Evolutionary conservation across 2,113 vertebrate genomes (phyloP).

Genomic region (Australoheros scitulus): DNA sequence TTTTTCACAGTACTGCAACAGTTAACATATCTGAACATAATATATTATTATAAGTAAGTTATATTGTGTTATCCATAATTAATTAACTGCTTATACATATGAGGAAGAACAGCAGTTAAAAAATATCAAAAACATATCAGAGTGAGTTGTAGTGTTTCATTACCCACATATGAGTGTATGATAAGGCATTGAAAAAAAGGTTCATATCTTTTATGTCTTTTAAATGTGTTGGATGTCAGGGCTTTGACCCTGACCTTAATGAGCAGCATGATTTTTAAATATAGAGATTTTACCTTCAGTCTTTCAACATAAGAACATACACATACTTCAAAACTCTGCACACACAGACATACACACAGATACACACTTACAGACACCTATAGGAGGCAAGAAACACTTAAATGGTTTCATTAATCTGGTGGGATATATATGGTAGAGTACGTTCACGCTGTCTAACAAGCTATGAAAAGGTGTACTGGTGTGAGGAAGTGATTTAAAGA

Average conservation of each 20-base stretch:
- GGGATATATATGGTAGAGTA: background rate
- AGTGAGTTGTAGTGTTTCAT: conserved; percentile 3
- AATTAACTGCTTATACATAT: background rate
- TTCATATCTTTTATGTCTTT: conserved; percentile 17
- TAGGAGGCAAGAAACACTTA: background rate
- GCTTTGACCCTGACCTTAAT: background rate
- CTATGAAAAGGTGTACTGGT: background rate
- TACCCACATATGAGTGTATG: background rate
- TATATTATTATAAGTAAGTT: background rate
- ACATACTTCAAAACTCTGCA: background rate
- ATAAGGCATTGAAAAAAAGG: conserved; percentile 46
- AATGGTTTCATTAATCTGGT: background rate
- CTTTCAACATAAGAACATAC: background rate
- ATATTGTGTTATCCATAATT: background rate
- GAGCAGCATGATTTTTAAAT: conserved; percentile 12
- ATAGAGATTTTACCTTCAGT: background rate
- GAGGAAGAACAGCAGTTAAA: background rate
- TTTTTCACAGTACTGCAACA: background rate
- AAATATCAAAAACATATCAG: background rate
- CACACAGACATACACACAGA: conserved; percentile 12
- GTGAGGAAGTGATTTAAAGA: background rate
- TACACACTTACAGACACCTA: conserved; percentile 20
- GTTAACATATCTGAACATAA: background rate
- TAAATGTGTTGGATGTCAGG: conserved; percentile 1
- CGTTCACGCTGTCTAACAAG: background rate